Base-by-base conservation (phyloP, 2,797 vertebrate species). In the Fringilla coelebs region DNA sequence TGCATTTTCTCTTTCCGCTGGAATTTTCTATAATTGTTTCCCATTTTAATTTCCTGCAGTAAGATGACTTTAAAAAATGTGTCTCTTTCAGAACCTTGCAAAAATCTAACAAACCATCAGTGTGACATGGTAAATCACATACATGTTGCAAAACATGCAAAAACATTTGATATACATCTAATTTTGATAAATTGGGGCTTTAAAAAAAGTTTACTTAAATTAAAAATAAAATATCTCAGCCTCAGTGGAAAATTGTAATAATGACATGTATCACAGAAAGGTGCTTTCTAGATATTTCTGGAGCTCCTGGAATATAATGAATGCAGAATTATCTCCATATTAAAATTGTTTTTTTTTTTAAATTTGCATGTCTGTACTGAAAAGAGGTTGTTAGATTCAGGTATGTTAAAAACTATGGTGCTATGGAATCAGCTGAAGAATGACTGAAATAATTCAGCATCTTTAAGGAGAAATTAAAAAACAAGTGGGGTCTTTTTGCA, bases 21-120 rank as follows among this genome's bases (percentile, higher is more conserved):
- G 78, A 96, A 96, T 97, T 97, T 97, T 97, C 96, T 97, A 43
- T 97, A 98, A 98, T 94, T 97, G 94, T 97, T 91, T 97, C 93
- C 66, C 96, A 97, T 97, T 98, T 98, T 97, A 97, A 97, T 97
- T 97, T 98, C 93, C 91, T 88, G 93, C 62, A 95, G 93, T 58
- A 62, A 97, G 76, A 96, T 88, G 89, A 97, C 88, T 97, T 98
- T 94, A 96, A 96, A 96, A 97, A 97, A 97, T 86, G 75, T 70
- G 38, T 89, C 73, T 92, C 38, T 91, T 92, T 97, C 91, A 96
- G 92, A 97, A 95, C 67, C 46, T 85, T 96, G 96, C 89, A 94
- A 93, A 91, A 96, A 93, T 85, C 80, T 96, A 93, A 87, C 25
- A 73, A 96, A 95, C 57, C 77, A 68, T 91, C 92, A 94, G 25